A percentile compares a stretch with the other conserved stretches of the same genome.
Evolutionary conservation across 2,888 invertebrate species (phyloP).

Genomic region (Oligia fasciuncula): DNA sequence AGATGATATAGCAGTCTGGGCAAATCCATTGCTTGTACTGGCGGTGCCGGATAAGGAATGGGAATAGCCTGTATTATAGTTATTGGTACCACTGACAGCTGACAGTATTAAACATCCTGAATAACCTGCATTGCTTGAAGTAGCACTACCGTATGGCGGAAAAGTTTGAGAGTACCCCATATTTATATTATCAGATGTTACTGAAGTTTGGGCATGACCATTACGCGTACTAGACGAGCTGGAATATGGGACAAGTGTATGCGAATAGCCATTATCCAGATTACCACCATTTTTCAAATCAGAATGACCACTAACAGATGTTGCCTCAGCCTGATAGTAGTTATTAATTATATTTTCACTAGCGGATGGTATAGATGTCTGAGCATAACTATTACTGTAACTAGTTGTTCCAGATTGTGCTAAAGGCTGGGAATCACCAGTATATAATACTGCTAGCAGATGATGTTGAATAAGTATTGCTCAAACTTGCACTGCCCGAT

Average conservation of each 20-base stretch:
- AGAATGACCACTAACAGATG: not conserved
- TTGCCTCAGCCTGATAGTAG: conserved; percentile 13
- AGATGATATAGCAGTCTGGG: conserved; percentile 11
- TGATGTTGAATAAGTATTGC: conserved; percentile 14
- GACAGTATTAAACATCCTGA: not conserved
- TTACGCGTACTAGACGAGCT: conserved; percentile 13
- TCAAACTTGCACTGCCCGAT: not conserved
- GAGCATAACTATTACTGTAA: conserved; percentile 24
- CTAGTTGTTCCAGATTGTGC: conserved; percentile 1
- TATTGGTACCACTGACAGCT: conserved; percentile 4
- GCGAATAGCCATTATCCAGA: conserved; percentile 16
- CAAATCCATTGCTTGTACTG: conserved; percentile 12
- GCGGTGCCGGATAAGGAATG: conserved; percentile 10
- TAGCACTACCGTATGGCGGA: not conserved
- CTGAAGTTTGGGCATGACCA: conserved; percentile 18
- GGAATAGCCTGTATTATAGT: conserved; percentile 27
- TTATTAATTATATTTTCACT: conserved; percentile 3
- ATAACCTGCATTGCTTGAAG: conserved; percentile 31
- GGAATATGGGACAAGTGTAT: conserved; percentile 24
- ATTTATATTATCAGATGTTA: conserved; percentile 18
- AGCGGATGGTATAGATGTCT: conserved; percentile 23
- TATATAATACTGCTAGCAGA: conserved; percentile 19
- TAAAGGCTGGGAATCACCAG: conserved; percentile 28
- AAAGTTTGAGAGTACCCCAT: conserved; percentile 15
- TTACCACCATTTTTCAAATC: conserved; percentile 14